Percentiles rank a stretch among this genome's conserved stretches.
These are phyloP conservation scores for Drosophila antonietae DNA, from an alignment of 2,888 invertebrate species.

Conservation along the genomic window DNA sequence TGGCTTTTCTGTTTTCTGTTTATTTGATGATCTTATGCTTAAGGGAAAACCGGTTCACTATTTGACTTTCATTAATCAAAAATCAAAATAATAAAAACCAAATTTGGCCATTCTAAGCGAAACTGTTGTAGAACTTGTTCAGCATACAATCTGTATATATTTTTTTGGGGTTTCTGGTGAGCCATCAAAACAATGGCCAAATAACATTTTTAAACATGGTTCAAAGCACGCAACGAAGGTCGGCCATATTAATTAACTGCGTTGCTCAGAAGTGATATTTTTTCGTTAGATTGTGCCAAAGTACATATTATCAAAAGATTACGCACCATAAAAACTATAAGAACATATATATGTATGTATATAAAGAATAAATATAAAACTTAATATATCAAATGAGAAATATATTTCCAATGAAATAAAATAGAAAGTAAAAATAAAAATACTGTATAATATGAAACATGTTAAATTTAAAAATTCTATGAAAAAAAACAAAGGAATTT, in stretches of 20 bases:
- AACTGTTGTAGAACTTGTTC: constrained; percentile 69
- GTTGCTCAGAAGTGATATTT: constrained; percentile 10
- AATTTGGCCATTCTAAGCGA: constrained; percentile 50
- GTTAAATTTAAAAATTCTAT: no score
- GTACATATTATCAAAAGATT: constrained; percentile 24
- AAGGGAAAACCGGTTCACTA: constrained; percentile 60
- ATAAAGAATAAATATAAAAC: not conserved
- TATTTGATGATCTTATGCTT: constrained; percentile 56
- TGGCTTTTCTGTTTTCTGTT: constrained; percentile 24
- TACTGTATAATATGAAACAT: no score
- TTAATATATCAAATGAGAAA: not conserved
- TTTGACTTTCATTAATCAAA: constrained; percentile 67
- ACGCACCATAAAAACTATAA: constrained; percentile 1
- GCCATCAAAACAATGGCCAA: constrained; percentile 52
- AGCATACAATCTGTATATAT: constrained; percentile 36
- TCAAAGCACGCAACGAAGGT: constrained; percentile 74
- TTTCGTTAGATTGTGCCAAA: constrained; percentile 26
- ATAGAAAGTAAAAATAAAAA: no score
- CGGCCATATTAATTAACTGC: constrained; percentile 18
- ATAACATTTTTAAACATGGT: constrained; percentile 38
- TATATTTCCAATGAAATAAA: no score
- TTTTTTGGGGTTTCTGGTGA: not conserved
- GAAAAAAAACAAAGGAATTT: no score
- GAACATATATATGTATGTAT: not conserved
- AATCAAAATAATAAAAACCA: constrained; percentile 13